phyloP scores from a whole-genome alignment of 2,797 vertebrate species.

The Lacerta agilis region DNA sequence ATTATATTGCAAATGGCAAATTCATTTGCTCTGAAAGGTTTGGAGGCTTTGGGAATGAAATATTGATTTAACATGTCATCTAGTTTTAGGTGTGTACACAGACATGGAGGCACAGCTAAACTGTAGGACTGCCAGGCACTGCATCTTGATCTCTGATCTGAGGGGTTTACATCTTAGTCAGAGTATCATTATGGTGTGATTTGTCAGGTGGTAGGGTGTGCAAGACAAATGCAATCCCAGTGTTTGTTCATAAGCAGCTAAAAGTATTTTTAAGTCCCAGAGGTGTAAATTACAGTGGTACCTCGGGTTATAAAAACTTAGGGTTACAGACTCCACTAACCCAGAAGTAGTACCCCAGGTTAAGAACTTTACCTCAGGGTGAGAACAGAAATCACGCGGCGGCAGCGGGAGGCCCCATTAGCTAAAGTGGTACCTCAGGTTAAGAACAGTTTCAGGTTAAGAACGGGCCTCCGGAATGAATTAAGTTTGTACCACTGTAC shows the following conservation, averaged over 20 bases:
- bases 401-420: too few species aligned
- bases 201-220: neutral
- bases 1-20: slow-evolving; percentile 55
- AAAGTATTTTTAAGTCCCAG: neutral
- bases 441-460: too few species aligned
- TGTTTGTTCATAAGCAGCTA: neutral
- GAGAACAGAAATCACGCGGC: too few species aligned
- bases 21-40: slow-evolving; percentile 49
- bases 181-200: slow-evolving; percentile 26
- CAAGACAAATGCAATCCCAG: neutral
- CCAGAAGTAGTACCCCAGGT: too few species aligned
- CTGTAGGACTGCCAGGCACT: slow-evolving; percentile 37
- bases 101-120: neutral
- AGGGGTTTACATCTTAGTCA: slow-evolving; percentile 31
- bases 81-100: slow-evolving; percentile 41
- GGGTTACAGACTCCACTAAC: too few species aligned
- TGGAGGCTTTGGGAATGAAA: slow-evolving; percentile 48
- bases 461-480: too few species aligned
- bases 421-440: too few species aligned
- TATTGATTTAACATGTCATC: slow-evolving; percentile 57
- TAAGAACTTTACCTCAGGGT: too few species aligned
- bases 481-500: too few species aligned
- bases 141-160: slow-evolving; percentile 40
- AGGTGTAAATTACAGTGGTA: neutral
- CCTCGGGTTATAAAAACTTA: neutral